These are phyloP conservation scores for Xiphophorus birchmanni DNA, from an alignment of 2,797 vertebrate genomes.

Conservation along the genomic window DNA sequence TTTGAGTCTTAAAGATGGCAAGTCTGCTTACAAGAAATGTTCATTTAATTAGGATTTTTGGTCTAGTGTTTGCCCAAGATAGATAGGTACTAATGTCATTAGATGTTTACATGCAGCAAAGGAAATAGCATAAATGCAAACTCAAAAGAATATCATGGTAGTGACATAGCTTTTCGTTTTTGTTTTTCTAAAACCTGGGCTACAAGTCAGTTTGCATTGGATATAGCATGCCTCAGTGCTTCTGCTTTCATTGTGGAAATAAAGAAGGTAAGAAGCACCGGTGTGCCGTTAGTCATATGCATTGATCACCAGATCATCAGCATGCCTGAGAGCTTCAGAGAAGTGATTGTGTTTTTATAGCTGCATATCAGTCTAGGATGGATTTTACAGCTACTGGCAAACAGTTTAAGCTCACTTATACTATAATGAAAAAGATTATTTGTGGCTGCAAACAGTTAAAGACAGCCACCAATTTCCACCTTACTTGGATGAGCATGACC, in stretches of 20 bases:
- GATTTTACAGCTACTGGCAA: not conserved
- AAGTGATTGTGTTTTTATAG: not conserved
- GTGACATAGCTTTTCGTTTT: not conserved
- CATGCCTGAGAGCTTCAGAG: not conserved
- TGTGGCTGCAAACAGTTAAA: not conserved
- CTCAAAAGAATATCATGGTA: not conserved
- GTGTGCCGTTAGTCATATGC: not conserved
- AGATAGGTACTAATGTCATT: not conserved
- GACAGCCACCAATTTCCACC: not conserved
- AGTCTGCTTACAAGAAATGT: not conserved
- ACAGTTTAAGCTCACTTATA: not conserved
- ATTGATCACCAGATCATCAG: constrained; percentile 6
- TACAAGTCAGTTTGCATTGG: not conserved
- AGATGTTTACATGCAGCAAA: not conserved
- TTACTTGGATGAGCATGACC: not conserved
- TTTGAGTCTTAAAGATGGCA: not conserved
- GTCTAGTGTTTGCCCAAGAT: not conserved
- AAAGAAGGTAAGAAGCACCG: not conserved
- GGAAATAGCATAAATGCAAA: not conserved
- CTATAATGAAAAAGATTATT: not conserved
- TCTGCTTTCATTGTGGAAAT: not conserved
- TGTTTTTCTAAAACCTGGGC: not conserved
- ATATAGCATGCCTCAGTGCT: not conserved
- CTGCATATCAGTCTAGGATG: constrained; percentile 1
- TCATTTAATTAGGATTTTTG: not conserved